Evolutionary conservation across 1,140 invertebrate species (phyloP).

Genomic region (Orius insidiosus): DNA sequence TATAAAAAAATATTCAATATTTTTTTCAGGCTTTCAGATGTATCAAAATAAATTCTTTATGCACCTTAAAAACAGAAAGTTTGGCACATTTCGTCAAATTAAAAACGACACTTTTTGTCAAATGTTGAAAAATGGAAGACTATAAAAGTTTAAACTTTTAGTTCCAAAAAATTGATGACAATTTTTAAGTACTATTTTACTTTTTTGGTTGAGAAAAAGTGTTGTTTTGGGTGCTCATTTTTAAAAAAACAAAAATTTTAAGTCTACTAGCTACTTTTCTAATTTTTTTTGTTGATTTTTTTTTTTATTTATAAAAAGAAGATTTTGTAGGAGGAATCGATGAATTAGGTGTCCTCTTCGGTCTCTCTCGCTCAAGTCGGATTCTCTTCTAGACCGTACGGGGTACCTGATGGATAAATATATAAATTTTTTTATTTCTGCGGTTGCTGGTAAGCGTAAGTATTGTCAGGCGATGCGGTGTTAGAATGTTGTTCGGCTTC

Average conservation of each 20-base stretch:
- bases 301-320: constrained; percentile 2
- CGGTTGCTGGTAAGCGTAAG: constrained; percentile 45
- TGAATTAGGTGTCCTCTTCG: constrained; percentile 1
- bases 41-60: too few species aligned
- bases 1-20: too few species aligned
- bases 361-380: not conserved
- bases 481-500: constrained; percentile 68
- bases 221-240: not conserved
- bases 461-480: constrained; percentile 67
- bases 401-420: not conserved
- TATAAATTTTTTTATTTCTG: too few species aligned
- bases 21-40: too few species aligned
- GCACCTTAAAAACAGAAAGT: too few species aligned
- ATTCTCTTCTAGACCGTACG: not conserved
- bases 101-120: too few species aligned
- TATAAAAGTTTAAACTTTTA: too few species aligned
- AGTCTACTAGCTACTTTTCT: not conserved
- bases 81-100: too few species aligned
- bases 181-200: too few species aligned
- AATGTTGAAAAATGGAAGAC: too few species aligned
- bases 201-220: too few species aligned
- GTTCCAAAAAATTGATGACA: too few species aligned
- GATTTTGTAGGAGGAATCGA: not conserved
- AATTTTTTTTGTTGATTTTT: not conserved
- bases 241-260: constrained; percentile 3